Conservation (phyloP, 2,888 invertebrate species). For the Polymixis lichenea region DNA sequence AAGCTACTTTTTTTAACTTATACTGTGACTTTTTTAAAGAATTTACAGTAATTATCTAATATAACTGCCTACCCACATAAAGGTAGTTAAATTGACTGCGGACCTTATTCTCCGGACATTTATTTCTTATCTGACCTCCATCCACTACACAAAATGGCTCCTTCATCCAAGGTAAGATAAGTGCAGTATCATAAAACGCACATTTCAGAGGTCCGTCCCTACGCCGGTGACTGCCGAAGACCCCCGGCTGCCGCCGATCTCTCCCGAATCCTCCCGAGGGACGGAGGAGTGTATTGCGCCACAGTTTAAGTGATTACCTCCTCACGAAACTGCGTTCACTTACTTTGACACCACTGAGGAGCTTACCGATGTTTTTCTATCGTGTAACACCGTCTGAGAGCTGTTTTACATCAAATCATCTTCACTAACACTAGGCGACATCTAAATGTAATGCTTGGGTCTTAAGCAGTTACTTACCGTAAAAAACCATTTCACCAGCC, state of each 20-base stretch:
- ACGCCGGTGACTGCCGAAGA: background rate
- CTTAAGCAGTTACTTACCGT: background rate
- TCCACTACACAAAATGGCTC: background rate
- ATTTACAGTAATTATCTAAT: background rate
- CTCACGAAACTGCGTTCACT: slow-evolving; percentile 50
- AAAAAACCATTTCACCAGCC: background rate
- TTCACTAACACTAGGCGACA: background rate
- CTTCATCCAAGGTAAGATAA: slow-evolving; percentile 15
- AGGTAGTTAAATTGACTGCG: background rate
- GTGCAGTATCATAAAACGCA: slow-evolving; percentile 54
- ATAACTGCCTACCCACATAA: background rate
- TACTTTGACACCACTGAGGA: slow-evolving; percentile 39
- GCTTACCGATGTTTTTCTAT: background rate
- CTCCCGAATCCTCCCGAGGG: slow-evolving; percentile 60
- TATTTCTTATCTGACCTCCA: background rate
- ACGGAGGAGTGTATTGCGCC: slow-evolving; percentile 61
- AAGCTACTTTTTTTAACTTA: no score
- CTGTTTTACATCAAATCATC: background rate
- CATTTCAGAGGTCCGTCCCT: slow-evolving; percentile 37
- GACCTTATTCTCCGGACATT: background rate
- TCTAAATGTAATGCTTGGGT: background rate
- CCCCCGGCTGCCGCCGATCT: slow-evolving; percentile 16
- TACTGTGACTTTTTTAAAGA: background rate
- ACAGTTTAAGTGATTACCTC: slow-evolving; percentile 68
- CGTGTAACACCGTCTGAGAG: background rate